Conservation (phyloP, 2,888 invertebrate genomes). For the Dioctria rufipes region DNA sequence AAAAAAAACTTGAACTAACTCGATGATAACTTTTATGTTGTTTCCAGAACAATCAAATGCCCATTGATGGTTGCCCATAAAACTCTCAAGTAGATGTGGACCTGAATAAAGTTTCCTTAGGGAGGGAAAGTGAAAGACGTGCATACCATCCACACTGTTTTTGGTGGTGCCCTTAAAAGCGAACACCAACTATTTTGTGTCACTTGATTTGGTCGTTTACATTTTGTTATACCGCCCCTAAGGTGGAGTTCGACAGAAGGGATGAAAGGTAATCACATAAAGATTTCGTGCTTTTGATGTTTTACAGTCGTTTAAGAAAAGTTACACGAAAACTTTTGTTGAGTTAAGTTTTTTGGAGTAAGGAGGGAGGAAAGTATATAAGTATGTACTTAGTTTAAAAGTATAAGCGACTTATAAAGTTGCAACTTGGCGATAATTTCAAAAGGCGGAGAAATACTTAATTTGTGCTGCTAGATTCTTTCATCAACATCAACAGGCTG, state of each 20-base stretch:
- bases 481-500: too few species aligned
- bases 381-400: too few species aligned
- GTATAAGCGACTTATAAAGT: too few species aligned
- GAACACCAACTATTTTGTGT: constrained; percentile 28
- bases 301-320: constrained; percentile 4
- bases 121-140: neutral
- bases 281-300: neutral
- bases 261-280: constrained; percentile 28
- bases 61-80: constrained; percentile 36
- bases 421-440: too few species aligned
- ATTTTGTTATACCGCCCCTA: constrained; percentile 20
- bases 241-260: neutral
- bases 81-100: constrained; percentile 11
- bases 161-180: constrained; percentile 10
- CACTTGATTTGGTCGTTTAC: constrained; percentile 44
- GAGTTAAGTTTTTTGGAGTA: too few species aligned
- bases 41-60: constrained; percentile 37
- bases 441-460: too few species aligned
- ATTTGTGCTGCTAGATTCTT: too few species aligned
- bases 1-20: constrained; percentile 33
- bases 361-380: too few species aligned
- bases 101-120: constrained; percentile 24
- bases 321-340: neutral
- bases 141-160: neutral
- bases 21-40: constrained; percentile 42